A percentile compares a stretch with the other conserved stretches of the same genome.
These are phyloP conservation scores for Ostrea edulis DNA, from an alignment of 1,140 invertebrate genomes.

Conservation along the genomic window DNA sequence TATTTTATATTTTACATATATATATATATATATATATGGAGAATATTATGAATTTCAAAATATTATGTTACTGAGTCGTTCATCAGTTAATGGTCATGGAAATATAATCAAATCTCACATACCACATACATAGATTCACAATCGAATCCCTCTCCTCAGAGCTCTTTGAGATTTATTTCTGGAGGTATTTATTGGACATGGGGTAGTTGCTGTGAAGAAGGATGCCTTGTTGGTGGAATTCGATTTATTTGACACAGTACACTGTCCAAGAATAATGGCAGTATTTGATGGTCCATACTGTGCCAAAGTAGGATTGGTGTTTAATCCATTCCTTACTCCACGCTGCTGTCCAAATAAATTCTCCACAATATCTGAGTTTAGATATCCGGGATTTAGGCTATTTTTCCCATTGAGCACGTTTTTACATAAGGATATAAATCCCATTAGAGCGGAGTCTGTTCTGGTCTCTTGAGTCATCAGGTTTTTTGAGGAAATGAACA, in stretches of 20 bases:
- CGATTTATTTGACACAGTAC: no score
- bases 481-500: slow-evolving; percentile 26
- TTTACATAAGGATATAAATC: slow-evolving; percentile 46
- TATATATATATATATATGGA: background rate
- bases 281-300: no score
- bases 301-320: no score
- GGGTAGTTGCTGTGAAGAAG: slow-evolving; percentile 48
- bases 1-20: background rate
- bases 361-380: slow-evolving; percentile 43
- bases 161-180: slow-evolving; percentile 4
- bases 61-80: background rate
- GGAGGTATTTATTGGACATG: slow-evolving; percentile 38
- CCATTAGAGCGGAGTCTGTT: slow-evolving; percentile 39
- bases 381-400: slow-evolving; percentile 45
- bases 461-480: slow-evolving; percentile 44
- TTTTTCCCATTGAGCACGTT: slow-evolving; percentile 12
- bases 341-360: slow-evolving; percentile 47
- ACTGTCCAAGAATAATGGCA: no score
- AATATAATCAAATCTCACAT: slow-evolving; percentile 16
- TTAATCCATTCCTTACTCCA: slow-evolving; percentile 47
- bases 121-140: slow-evolving; percentile 11
- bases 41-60: slow-evolving; percentile 1
- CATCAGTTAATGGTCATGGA: slow-evolving; percentile 14
- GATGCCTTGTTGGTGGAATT: slow-evolving; percentile 47
- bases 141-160: slow-evolving; percentile 6